Evolutionary conservation across 2,888 invertebrate species (phyloP), one percentile per base, ranked within the genome.

Genomic region (Pelosia muscerda): DNA sequence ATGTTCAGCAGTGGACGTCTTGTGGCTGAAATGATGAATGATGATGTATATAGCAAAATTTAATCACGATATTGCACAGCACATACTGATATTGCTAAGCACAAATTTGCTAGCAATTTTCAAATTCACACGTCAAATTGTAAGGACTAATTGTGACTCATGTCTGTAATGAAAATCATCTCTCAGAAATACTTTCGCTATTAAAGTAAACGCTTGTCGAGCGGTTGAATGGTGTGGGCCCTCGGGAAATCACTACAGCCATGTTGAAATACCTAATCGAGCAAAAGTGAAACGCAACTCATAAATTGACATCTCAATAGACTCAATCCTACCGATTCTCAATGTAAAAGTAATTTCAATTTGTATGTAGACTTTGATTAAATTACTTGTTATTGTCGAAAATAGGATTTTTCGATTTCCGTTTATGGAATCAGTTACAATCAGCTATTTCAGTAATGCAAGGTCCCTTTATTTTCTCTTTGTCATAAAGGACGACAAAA

Each of bases 121-220:
- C 53, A 23, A 55, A 10, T 22, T 9, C 23, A 15, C 73, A 64
- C 78, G 72, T 82, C 78, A 81, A 79, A 81, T 82, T 78, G 82
- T 79, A 38, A 69, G 69, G 73, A 49, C 75, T 70, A 79, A 78
- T 80, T 75, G 75, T 75, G 71, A 69, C 76, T 68, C 75, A 72
- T 88, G 89, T 90, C 83, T 72, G 67, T 89, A 88, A 90, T 90
- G 88, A 87, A 86, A 88, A 88, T 80, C 81, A 77, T 78, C 82
- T 84, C 82, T 76, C 76, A 82, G 86, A 86, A 88, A 89, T 89
- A 88, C 88, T 87, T 87, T 86, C 76, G 83, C 86, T 88, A 88
- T 90, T 88, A 88, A 88, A 88, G 84, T 87, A 86, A 89, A 86
- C 87, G 85, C 73, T 84, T 80, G 84, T 80, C 73, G 75, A 76